Conservation (phyloP, 53 echinoderm and acorn worm genomes). For the Paracentrotus lividus region DNA sequence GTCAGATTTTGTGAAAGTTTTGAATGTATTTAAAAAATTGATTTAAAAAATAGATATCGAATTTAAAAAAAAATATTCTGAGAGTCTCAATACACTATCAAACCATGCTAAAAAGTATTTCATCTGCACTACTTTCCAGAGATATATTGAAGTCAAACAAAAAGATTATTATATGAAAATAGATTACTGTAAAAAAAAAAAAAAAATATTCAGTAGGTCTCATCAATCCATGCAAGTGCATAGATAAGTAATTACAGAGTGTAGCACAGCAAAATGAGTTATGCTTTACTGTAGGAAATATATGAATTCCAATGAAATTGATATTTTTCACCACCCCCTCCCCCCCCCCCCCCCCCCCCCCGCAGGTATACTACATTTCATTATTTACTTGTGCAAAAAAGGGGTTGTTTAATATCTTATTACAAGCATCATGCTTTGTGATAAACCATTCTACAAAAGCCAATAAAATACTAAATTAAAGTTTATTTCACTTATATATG, state of each 20-base stretch:
- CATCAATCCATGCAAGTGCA: conserved; percentile 29
- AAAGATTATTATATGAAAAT: too few relatives aligned
- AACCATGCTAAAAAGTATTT: too few relatives aligned
- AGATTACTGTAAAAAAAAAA: not conserved
- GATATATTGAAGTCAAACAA: too few relatives aligned
- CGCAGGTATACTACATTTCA: not conserved
- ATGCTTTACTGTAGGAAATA: not conserved
- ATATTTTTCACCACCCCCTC: not conserved
- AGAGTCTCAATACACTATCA: too few relatives aligned
- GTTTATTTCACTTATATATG: not conserved
- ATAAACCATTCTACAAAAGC: not conserved
- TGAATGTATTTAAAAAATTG: too few relatives aligned
- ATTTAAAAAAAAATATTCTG: too few relatives aligned
- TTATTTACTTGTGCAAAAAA: not conserved
- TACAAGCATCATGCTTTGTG: not conserved
- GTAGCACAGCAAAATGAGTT: conserved; percentile 16
- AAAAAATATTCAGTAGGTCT: not conserved
- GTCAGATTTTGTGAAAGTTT: too few relatives aligned
- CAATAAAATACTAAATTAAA: not conserved
- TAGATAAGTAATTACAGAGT: not conserved
- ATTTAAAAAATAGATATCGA: too few relatives aligned
- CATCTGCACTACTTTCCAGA: too few relatives aligned
- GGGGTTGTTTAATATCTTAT: not conserved
- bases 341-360: too few relatives aligned
- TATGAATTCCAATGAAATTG: not conserved